These are phyloP conservation scores for Plumapathes pennacea DNA, from an alignment of 92 coral and sea anemone genomes.

Conservation along the genomic window DNA sequence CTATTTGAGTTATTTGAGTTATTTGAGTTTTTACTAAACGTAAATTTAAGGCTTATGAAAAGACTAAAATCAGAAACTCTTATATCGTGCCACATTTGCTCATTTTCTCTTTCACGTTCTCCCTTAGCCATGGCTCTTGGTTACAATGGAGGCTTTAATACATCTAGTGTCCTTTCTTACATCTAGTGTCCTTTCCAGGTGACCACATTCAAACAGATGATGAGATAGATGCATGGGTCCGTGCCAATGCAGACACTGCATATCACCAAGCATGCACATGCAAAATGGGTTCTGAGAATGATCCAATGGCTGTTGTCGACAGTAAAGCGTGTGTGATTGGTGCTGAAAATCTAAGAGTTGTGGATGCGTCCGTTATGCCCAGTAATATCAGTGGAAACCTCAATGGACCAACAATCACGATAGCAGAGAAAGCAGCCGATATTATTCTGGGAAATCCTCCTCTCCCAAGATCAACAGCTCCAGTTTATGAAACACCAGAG, in stretches of 20 bases:
- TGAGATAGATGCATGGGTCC: slow-evolving; percentile 75
- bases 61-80: too few relatives aligned
- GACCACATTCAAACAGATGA: slow-evolving; percentile 56
- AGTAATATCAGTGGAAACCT: slow-evolving; percentile 84
- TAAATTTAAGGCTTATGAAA: too few relatives aligned
- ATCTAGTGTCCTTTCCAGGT: slow-evolving; percentile 44
- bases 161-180: too few relatives aligned
- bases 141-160: too few relatives aligned
- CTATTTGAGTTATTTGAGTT: too few relatives aligned
- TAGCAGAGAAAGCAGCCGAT: slow-evolving; percentile 90
- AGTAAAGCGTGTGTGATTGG: slow-evolving; percentile 64
- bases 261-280: slow-evolving; percentile 90
- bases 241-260: slow-evolving; percentile 63
- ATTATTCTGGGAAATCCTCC: slow-evolving; percentile 65
- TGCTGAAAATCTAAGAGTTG: slow-evolving; percentile 69
- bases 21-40: too few relatives aligned
- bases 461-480: slow-evolving; percentile 57
- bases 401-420: slow-evolving; percentile 86
- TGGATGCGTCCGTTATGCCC: slow-evolving; percentile 90
- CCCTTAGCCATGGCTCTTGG: too few relatives aligned
- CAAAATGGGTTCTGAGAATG: slow-evolving; percentile 77
- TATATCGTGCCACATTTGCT: too few relatives aligned
- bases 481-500: slow-evolving; percentile 75
- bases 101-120: too few relatives aligned
- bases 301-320: slow-evolving; percentile 83